Evolutionary conservation across 2,113 vertebrate species (phyloP), one percentile per base, ranked within the genome.

Genomic region (Nibea albiflora): DNA sequence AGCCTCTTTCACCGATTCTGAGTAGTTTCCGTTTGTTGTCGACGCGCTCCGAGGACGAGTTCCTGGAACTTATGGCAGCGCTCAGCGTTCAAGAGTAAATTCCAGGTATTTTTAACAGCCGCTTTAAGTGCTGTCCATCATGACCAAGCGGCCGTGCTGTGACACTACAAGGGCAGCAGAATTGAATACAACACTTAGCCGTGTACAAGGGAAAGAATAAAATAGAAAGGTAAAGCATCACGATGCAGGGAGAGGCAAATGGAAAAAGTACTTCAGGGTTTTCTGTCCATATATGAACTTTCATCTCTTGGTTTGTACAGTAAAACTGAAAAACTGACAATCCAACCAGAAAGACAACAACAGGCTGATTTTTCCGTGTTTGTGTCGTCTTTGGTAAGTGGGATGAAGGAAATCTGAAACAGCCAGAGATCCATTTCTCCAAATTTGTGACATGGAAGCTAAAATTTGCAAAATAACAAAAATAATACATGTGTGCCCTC

Each of bases 21-120:
- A 39, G 35, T 39, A 39, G 35, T 46, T 65, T 20, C 11, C 11
- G 5, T 0, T 0, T 16, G 16, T 26, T 42, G 3, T 74, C 2
- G 1, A 4, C 26, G 6, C 1, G 11, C 35, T 54, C 15, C 20
- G 5, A 17, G 1, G n/a, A 53, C 0, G 6, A 24, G 5, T 26
- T 53, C 49, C 15, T 20, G 16, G 28, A 53, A 24, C 2, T 52
- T 12, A 17, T 16, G 4, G 15, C 35, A 16, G 11, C 4, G 26
- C 50, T 54, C 8, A 22, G 49, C 10, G 10, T 12, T 12, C n/a
- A 12, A 39, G 9, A 10, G 11, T 16, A n/a, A 22, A 53, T 19
- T 57, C 20, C 6, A 39, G 31, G 28, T 54, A 22, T 24, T 70
- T 44, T 26, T 4, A 44, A 10, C 15, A 20, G 7, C 17, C 3